These are phyloP conservation scores for Scytalopus superciliaris DNA, from an alignment of 2,113 vertebrate genomes.

Conservation along the genomic window DNA sequence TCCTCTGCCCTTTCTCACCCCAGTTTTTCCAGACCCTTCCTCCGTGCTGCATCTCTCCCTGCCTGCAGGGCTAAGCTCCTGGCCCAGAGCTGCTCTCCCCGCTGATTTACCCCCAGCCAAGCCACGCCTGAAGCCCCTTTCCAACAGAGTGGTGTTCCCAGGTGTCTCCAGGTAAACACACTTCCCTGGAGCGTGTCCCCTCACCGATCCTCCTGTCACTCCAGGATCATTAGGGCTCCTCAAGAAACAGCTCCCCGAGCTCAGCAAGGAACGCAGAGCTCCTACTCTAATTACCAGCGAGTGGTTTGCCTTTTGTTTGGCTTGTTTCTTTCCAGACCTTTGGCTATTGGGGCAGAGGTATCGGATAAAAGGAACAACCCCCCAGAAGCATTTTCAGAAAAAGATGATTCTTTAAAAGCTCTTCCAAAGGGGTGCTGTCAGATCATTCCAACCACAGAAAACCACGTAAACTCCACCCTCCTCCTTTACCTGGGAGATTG, in stretches of 20 bases:
- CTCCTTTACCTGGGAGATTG: not conserved
- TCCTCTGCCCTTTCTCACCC: not conserved
- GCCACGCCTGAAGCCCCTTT: too few species aligned
- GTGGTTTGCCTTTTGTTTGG: not conserved
- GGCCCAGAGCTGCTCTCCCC: not conserved
- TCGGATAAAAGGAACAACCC: not conserved
- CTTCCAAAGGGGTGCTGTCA: not conserved
- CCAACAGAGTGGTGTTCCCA: not conserved
- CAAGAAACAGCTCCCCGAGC: not conserved
- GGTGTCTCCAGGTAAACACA: accelerated
- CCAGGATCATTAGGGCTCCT: accelerated
- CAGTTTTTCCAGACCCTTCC: accelerated
- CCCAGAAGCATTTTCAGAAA: not conserved
- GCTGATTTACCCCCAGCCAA: not conserved
- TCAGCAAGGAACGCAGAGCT: not conserved
- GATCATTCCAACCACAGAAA: not conserved
- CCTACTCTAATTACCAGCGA: accelerated
- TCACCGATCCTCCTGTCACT: not conserved
- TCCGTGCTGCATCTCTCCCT: not conserved
- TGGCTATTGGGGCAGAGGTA: not conserved
- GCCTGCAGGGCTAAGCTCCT: not conserved
- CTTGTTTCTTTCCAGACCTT: not conserved
- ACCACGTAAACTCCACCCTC: not conserved
- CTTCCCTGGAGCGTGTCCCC: not conserved
- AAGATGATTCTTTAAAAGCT: not conserved